Percentiles rank a stretch among this genome's conserved stretches.
These are phyloP conservation scores for Cinara cedri DNA, from an alignment of 2,888 invertebrate species.

Conservation along the genomic window DNA sequence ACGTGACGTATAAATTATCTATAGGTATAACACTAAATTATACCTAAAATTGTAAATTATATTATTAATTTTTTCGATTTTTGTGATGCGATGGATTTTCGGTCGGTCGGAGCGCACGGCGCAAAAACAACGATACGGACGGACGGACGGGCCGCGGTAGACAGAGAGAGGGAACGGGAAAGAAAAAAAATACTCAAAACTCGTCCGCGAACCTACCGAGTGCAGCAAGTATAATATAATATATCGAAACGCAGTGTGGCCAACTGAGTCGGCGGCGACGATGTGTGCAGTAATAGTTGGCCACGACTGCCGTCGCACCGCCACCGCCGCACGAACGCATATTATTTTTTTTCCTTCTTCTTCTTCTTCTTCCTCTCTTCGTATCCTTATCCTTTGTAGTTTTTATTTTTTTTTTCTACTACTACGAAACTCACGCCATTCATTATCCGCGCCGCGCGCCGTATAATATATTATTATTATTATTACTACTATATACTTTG, in stretches of 20 bases:
- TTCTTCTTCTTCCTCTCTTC: slow-evolving; percentile 35
- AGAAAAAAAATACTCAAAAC: slow-evolving; percentile 45
- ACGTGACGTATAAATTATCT: too few species aligned
- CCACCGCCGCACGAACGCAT: background rate
- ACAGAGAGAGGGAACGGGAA: slow-evolving; percentile 48
- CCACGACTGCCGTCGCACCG: background rate
- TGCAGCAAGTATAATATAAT: too few species aligned
- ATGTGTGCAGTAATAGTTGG: slow-evolving; percentile 4
- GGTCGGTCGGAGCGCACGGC: slow-evolving; percentile 54
- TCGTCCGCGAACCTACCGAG: slow-evolving; percentile 38
- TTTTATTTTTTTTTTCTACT: background rate
- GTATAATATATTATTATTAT: background rate
- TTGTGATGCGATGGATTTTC: slow-evolving; percentile 22
- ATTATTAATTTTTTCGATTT: slow-evolving; percentile 5
- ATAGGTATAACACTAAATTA: too few species aligned
- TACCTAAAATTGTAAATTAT: background rate
- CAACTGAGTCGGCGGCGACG: slow-evolving; percentile 37
- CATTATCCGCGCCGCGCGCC: slow-evolving; percentile 39
- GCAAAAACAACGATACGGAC: slow-evolving; percentile 57
- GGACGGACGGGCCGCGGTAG: slow-evolving; percentile 57
- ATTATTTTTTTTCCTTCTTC: too few species aligned
- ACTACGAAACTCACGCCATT: slow-evolving; percentile 42
- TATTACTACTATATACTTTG: slow-evolving; percentile 34
- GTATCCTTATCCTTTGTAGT: slow-evolving; percentile 7
- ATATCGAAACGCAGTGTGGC: slow-evolving; percentile 42